Percentiles rank a stretch among this genome's conserved stretches.
Conservation (phyloP, 1,140 invertebrate genomes). For the Tribolium madens region DNA sequence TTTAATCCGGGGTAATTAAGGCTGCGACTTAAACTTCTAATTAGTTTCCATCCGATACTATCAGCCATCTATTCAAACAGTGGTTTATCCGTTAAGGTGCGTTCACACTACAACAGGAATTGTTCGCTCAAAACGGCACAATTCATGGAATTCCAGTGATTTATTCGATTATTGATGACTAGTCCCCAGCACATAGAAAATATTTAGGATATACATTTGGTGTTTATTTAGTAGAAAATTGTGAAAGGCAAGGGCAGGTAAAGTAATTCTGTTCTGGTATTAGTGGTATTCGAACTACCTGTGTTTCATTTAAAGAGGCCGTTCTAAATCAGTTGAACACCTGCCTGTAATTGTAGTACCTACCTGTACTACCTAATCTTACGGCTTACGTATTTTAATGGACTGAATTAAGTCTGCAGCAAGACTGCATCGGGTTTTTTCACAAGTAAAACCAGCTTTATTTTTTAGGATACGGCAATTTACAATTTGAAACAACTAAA, state of each 20-base stretch:
- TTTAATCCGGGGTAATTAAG: constrained; percentile 32
- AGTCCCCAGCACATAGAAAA: neutral
- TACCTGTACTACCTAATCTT: constrained; percentile 45
- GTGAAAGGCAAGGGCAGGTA: constrained; percentile 31
- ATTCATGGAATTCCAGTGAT: neutral
- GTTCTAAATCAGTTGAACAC: constrained; percentile 43
- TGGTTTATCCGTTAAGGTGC: constrained; percentile 20
- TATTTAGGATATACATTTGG: constrained; percentile 15
- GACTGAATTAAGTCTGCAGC: constrained; percentile 41
- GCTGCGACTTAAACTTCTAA: constrained; percentile 28
- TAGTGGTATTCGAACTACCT: constrained; percentile 41
- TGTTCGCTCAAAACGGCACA: constrained; percentile 9
- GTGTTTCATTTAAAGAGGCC: constrained; percentile 44
- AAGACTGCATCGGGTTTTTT: constrained; percentile 42
- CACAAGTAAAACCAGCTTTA: constrained; percentile 39
- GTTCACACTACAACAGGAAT: constrained; percentile 2
- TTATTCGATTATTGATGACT: neutral
- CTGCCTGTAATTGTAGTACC: constrained; percentile 46
- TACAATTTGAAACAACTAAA: constrained; percentile 45
- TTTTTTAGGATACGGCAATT: constrained; percentile 46
- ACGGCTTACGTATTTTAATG: constrained; percentile 41
- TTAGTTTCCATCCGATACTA: constrained; percentile 24
- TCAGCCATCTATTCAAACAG: constrained; percentile 17
- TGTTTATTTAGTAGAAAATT: constrained; percentile 39
- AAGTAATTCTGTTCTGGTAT: constrained; percentile 43